Percentiles rank a stretch among this genome's conserved stretches.
These are phyloP conservation scores for Gnathonemus echidnorhynchus DNA, from an alignment of 2,113 vertebrate genomes.

Conservation along the genomic window DNA sequence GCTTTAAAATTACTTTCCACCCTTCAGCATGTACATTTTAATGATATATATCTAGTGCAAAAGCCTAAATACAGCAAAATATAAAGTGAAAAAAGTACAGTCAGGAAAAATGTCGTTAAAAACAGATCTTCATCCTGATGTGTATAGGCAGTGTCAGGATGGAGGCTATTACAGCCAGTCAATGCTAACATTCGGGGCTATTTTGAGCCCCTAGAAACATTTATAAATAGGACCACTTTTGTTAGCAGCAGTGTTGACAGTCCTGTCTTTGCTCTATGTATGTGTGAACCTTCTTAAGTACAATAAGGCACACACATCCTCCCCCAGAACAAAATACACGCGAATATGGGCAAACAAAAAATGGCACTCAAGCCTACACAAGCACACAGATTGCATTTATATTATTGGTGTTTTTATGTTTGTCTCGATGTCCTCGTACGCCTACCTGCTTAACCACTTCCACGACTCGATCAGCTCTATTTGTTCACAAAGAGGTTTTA, in stretches of 20 bases:
- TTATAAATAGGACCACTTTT: constrained; percentile 19
- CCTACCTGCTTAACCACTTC: not conserved
- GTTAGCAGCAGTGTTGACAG: not conserved
- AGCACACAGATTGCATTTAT: not conserved
- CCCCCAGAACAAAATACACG: not conserved
- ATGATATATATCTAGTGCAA: not conserved
- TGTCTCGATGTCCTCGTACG: not conserved
- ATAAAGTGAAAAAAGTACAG: not conserved
- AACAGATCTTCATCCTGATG: not conserved
- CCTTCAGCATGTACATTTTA: not conserved
- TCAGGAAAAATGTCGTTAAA: not conserved
- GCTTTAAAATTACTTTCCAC: not conserved
- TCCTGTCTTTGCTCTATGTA: constrained; percentile 3
- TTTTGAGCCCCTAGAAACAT: constrained; percentile 11
- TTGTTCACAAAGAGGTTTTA: not conserved
- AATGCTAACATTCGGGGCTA: constrained; percentile 4
- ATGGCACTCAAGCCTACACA: not conserved
- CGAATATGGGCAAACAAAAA: not conserved
- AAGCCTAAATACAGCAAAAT: not conserved
- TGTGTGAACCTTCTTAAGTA: constrained; percentile 3
- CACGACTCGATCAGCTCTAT: not conserved
- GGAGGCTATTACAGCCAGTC: constrained; percentile 7
- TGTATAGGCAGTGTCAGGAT: not conserved
- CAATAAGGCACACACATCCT: not conserved
- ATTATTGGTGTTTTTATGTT: not conserved